These are phyloP conservation scores for Oegoconia quadripuncta DNA, from an alignment of 2,888 invertebrate genomes.

Conservation along the genomic window DNA sequence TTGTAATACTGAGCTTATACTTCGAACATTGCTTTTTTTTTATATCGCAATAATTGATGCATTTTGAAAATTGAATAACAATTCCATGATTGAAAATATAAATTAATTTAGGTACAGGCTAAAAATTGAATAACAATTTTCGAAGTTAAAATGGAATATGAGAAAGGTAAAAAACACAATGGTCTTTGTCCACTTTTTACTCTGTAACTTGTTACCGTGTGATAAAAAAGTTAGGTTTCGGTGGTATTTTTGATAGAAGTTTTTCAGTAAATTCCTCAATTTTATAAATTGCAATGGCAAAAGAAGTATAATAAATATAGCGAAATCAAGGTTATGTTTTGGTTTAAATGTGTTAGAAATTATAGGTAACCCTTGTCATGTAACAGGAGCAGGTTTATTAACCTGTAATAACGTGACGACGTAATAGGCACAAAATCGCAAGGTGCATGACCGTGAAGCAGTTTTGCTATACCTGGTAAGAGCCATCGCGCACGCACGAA, in stretches of 20 bases:
- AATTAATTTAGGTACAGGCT: too few species aligned
- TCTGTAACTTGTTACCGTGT: neutral
- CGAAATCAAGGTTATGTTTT: conserved; percentile 1
- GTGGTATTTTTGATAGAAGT: too few species aligned
- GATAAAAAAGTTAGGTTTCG: too few species aligned
- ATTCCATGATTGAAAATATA: neutral
- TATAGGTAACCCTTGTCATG: conserved; percentile 43
- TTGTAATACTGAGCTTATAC: too few species aligned
- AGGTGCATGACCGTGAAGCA: conserved; percentile 64
- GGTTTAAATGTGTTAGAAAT: conserved; percentile 19
- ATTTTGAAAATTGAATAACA: neutral
- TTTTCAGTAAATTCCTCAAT: too few species aligned
- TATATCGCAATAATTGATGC: too few species aligned
- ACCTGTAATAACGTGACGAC: conserved; percentile 60
- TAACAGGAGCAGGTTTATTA: conserved; percentile 62
- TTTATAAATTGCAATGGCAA: too few species aligned
- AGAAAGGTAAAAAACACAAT: neutral
- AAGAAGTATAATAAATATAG: neutral
- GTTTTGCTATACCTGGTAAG: conserved; percentile 34
- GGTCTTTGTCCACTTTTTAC: neutral
- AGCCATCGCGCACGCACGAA: conserved; percentile 54
- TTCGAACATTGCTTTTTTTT: too few species aligned
- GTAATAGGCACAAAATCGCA: conserved; percentile 54
- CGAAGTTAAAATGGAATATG: neutral
- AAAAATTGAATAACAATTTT: too few species aligned